phyloP scores from a whole-genome alignment of 2,113 vertebrate species.

The Oryzias woworae region DNA sequence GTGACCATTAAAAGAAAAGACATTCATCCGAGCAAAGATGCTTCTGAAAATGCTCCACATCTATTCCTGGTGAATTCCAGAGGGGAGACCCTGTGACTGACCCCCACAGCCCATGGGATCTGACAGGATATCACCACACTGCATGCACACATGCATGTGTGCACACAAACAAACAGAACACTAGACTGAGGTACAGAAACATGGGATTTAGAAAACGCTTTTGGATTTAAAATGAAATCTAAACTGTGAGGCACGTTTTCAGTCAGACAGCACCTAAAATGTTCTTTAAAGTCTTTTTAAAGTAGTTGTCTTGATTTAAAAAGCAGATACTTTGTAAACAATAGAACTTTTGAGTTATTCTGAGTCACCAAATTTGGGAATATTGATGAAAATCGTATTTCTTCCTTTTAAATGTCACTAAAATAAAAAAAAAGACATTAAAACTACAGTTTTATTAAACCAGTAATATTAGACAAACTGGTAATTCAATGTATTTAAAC shows the following conservation, averaged over 20 bases:
- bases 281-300: too few species aligned
- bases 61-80: slow-evolving; percentile 79
- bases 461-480: too few species aligned
- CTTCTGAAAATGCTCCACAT: slow-evolving; percentile 32
- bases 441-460: too few species aligned
- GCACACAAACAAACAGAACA: slow-evolving; percentile 7
- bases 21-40: slow-evolving; percentile 34
- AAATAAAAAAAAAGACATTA: too few species aligned
- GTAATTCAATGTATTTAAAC: too few species aligned
- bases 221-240: background rate
- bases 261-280: too few species aligned
- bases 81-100: slow-evolving; percentile 76
- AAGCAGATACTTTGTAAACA: too few species aligned
- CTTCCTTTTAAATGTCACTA: too few species aligned
- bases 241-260: background rate
- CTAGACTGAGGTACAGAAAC: background rate
- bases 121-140: slow-evolving; percentile 66
- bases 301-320: too few species aligned
- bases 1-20: slow-evolving; percentile 22
- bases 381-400: too few species aligned
- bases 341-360: too few species aligned
- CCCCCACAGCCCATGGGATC: slow-evolving; percentile 69
- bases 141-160: slow-evolving; percentile 20
- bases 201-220: background rate
- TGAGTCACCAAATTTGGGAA: too few species aligned